Evolutionary conservation across 2,888 invertebrate genomes (phyloP).

Genomic region (Deilephila porcellus): DNA sequence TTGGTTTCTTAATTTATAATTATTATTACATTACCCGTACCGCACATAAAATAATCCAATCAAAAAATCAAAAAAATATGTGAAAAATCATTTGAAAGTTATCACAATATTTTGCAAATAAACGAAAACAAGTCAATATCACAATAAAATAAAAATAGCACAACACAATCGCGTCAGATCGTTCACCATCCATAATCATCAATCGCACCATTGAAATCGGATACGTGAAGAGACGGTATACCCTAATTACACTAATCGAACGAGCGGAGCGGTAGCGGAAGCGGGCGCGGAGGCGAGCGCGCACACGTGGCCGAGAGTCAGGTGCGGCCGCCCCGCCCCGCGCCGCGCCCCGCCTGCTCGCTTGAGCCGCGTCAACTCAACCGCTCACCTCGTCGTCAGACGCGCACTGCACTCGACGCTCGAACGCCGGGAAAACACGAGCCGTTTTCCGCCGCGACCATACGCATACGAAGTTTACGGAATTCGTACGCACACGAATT

Average conservation of each 20-base stretch:
- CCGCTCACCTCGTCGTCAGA: slow-evolving; percentile 75
- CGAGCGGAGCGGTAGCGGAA: slow-evolving; percentile 40
- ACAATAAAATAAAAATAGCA: slow-evolving; percentile 18
- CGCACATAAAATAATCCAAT: not conserved
- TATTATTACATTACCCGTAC: not conserved
- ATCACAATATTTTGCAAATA: not conserved
- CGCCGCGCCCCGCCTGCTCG: slow-evolving; percentile 64
- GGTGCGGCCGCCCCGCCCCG: slow-evolving; percentile 79
- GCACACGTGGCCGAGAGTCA: slow-evolving; percentile 70
- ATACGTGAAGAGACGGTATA: slow-evolving; percentile 61
- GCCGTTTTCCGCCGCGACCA: slow-evolving; percentile 78
- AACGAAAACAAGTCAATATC: slow-evolving; percentile 10
- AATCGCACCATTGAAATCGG: slow-evolving; percentile 72
- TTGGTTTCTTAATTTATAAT: not conserved
- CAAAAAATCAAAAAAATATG: not conserved
- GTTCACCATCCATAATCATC: slow-evolving; percentile 65
- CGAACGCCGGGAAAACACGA: slow-evolving; percentile 83
- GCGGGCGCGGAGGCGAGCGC: slow-evolving; percentile 57
- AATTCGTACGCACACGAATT: slow-evolving; percentile 62
- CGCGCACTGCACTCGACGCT: slow-evolving; percentile 82
- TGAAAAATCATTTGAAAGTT: no score
- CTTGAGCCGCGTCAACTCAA: slow-evolving; percentile 66
- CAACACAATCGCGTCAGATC: slow-evolving; percentile 42
- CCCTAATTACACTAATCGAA: slow-evolving; percentile 66
- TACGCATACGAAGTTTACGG: slow-evolving; percentile 71